Percentiles rank a stretch among this genome's conserved stretches.
Conservation (phyloP, 1,140 invertebrate species). For the Amphibalanus amphitrite region DNA sequence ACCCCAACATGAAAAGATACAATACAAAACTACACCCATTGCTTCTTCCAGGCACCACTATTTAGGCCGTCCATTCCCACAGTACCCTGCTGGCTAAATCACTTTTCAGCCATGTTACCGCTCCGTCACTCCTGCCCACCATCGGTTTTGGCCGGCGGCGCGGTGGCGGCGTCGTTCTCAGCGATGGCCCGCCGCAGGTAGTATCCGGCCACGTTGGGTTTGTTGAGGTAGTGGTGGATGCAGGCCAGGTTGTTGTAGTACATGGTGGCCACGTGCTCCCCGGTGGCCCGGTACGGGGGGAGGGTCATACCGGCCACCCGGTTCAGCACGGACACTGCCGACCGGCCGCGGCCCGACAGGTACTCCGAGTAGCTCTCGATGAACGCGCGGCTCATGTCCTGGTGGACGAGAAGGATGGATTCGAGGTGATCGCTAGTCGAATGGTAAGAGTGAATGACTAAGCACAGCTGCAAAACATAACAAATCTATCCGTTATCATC, state of each 20-base stretch:
- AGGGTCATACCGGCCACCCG: conserved; percentile 16
- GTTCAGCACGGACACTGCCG: conserved; percentile 45
- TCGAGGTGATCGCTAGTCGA: too few relatives aligned
- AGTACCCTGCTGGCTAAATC: conserved; percentile 6
- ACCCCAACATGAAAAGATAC: too few relatives aligned
- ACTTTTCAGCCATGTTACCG: conserved; percentile 10
- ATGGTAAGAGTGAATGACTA: too few relatives aligned
- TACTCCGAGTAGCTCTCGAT: conserved; percentile 44
- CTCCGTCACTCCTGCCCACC: neutral
- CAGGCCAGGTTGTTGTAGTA: conserved; percentile 81
- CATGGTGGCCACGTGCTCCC: conserved; percentile 39
- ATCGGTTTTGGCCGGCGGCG: neutral
- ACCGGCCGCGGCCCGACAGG: conserved; percentile 43
- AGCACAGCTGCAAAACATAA: too few relatives aligned
- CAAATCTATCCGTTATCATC: too few relatives aligned
- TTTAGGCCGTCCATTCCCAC: too few relatives aligned
- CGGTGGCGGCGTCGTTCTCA: conserved; percentile 41
- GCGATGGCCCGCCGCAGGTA: conserved; percentile 68
- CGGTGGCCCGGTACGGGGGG: conserved; percentile 11
- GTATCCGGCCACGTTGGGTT: conserved; percentile 65
- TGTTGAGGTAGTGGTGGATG: conserved; percentile 66
- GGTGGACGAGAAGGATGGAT: neutral
- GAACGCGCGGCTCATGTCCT: conserved; percentile 4
- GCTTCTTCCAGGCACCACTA: too few relatives aligned
- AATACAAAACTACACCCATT: too few relatives aligned